Evolutionary conservation across 2,888 invertebrate species (phyloP).

Genomic region (Diplazon laetatorius): DNA sequence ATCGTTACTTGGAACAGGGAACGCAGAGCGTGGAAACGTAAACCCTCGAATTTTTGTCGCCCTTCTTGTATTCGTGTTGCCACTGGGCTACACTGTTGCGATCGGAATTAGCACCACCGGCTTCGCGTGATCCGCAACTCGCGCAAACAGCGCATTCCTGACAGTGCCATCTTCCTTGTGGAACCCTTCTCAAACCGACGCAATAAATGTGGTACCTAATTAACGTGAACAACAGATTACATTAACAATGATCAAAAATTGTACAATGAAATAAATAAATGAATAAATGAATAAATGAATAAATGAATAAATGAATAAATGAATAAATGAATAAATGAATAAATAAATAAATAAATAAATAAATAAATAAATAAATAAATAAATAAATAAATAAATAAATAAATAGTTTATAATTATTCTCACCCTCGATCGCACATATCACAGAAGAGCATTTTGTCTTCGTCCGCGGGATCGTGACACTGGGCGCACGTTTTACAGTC

Average conservation of each 20-base stretch:
- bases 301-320: too few relatives aligned
- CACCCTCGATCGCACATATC: constrained; percentile 96
- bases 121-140: constrained; percentile 83
- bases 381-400: too few relatives aligned
- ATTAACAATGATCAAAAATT: constrained; percentile 16
- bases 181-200: constrained; percentile 91
- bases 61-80: constrained; percentile 84
- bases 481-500: constrained; percentile 95
- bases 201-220: constrained; percentile 94
- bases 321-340: too few relatives aligned
- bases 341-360: too few relatives aligned
- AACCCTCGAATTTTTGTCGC: constrained; percentile 82
- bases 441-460: constrained; percentile 96
- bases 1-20: constrained; percentile 86
- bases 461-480: constrained; percentile 91
- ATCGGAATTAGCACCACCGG: constrained; percentile 82
- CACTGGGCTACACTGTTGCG: constrained; percentile 82
- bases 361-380: too few relatives aligned
- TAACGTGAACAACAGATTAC: constrained; percentile 14
- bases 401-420: constrained; percentile 56
- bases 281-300: too few relatives aligned
- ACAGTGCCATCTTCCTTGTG: constrained; percentile 96
- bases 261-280: too few relatives aligned
- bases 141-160: constrained; percentile 89
- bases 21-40: constrained; percentile 86